Base-by-base conservation (phyloP, 2,888 invertebrate species). In the Drosophila meridionalis region DNA sequence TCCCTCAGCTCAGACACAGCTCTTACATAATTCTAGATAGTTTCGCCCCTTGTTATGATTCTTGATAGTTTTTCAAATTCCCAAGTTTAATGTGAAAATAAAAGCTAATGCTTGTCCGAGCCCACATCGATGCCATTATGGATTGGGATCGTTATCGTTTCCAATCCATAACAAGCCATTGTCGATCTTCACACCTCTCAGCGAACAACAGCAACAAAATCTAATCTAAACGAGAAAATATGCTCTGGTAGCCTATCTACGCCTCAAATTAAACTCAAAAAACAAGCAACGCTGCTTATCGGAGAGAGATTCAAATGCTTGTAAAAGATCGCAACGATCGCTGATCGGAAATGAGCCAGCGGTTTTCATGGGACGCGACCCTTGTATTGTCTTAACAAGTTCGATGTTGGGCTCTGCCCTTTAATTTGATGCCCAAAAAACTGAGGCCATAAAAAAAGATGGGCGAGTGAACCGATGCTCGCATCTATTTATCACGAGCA, bases 301-400 rank as follows among this genome's bases (percentile, higher is more conserved):
- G 36, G 20, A 69, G 30, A 70, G 62, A 73, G 56, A 28, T 76
- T 75, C 48, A 76, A 70, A 76, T 71, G 48, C 34, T 28, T 38
- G 40, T 40, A 82, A 76, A 73, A 83, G 83, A 86, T 76, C 73
- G 45, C 74, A 73, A n/a, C 57, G 72, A 69, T 68, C 48, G 58
- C 34, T 38, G 58, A 73, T 84, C 78, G 87, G 85, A 87, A 87
- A 87, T 84, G 87, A 84, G 73, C 67, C 69, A 72, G 73, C 84
- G 75, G 68, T 71, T 78, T 76, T 59, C 55, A 50, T 56, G 38
- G 7, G 56, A 9, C 52, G 32, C 50, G 60, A 74, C 60, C 71
- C 67, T 55, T 67, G 76, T 73, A 82, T 83, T 71, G 78, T 68
- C 56, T 78, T 85, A 82, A 83, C 87, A 78, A 78, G 84, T 70